Evolutionary conservation across 1,140 invertebrate genomes (phyloP), one percentile per base, ranked within the genome.

Genomic region (Sweltsa coloradensis): DNA sequence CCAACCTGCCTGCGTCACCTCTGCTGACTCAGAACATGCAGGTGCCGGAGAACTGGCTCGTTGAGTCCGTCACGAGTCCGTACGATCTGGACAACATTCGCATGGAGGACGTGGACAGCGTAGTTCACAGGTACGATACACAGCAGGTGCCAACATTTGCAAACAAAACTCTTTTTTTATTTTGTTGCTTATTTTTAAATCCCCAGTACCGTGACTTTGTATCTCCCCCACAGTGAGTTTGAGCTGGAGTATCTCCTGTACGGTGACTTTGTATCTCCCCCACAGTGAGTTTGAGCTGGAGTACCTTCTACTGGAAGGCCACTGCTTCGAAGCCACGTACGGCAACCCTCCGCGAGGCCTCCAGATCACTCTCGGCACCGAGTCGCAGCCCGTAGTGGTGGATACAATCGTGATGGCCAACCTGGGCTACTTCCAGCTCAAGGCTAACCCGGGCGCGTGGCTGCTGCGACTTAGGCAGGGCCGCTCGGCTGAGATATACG

Each of bases 381-480:
- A 84, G 42, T 75, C 66, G 5, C 69, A 81, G 29, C 82, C 87
- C 0, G 75, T 80, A 3, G 71, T 81, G 39, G 83, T 90, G 45
- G 97, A 99, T 65, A 99, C 97, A 9, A 99, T 99, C 57, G 97
- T 99, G 3, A 99, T 99, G 97, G 95, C 96, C 2, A 99, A 99
- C 71, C 73, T 99, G 50, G 92, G 92, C 14, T 96, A 97, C 65
- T 95, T 96, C 67, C 94, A 98, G 68, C 67, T 99, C 2, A 99
- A 99, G 67, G 95, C 96, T 0, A 94, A 91, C 64, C 95, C 96
- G 11, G 97, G 97, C 2, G 83, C 89, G 25, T 99, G 96, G 96
- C 65, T 83, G 9, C 66, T 99, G 29, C 71, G 48, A 81, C 3
- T 89, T 11, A 72, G 97, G 36, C 87, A 95, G 41, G 97, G 96